Evolutionary conservation across 2,797 vertebrate genomes (phyloP), one percentile per base, ranked within the genome.

Genomic region (Urosaurus nigricauda): DNA sequence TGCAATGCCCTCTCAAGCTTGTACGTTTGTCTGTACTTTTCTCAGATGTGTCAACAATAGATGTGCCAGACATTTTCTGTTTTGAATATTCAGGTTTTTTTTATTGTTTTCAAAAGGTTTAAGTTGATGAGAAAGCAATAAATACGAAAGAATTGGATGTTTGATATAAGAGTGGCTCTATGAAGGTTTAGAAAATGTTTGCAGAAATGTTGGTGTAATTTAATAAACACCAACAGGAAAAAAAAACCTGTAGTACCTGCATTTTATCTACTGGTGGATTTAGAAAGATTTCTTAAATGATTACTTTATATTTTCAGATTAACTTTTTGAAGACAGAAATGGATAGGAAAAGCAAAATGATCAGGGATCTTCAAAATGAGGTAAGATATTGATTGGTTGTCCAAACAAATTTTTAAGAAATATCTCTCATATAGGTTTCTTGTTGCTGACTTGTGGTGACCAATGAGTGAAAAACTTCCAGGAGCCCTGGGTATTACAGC

Each of bases 281-380:
- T 89, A 35, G 24, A 40, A 24, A 70, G 40, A 88, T 14, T n/a
- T 47, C 17, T 63, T 85, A 40, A 73, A 74, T 43, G 7, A 35
- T 56, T 92, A 60, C 81, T 95, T 93, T 88, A 32, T 91, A 90
- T 95, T 95, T 97, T 32, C 92, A 99, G 99, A 99, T 99, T 91
- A 99, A 98, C 94, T 99, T 98, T 94, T 96, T 99, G 87, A 99
- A 99, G 97, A 98, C 98, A 91, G 99, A 99, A 96, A 98, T 99
- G 98, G 99, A 99, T 96, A 99, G 98, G 95, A 99, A 99, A 93
- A 99, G 95, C 93, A 99, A 98, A 97, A 99, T 99, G 96, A 99
- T 99, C 93, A 98, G 99, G 94, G 99, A 99, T 96, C 97, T 99
- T 86, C 99, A 99, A 93, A 99, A 99, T 21, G 98, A 99, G 98